Conservation (phyloP, 2,113 vertebrate species). For the Cyprinodon tularosa region DNA sequence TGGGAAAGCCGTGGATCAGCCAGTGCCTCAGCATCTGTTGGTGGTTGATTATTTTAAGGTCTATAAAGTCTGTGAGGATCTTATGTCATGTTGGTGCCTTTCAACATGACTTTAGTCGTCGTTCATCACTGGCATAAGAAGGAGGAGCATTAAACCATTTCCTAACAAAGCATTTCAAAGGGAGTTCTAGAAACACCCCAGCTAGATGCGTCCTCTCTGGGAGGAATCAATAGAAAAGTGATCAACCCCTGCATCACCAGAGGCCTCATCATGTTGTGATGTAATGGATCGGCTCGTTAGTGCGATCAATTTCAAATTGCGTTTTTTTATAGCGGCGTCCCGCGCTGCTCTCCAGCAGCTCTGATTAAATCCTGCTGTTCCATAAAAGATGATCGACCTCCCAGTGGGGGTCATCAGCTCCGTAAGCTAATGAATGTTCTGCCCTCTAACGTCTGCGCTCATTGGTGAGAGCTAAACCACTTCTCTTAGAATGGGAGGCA, state of each 20-base stretch:
- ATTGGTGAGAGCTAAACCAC: not conserved
- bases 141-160: not conserved
- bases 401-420: no score
- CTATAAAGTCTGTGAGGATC: no score
- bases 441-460: no score
- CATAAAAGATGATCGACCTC: not conserved
- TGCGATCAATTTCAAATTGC: constrained; percentile 33
- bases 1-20: no score
- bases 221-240: constrained; percentile 15
- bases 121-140: no score
- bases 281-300: constrained; percentile 1
- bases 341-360: constrained; percentile 28
- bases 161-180: not conserved
- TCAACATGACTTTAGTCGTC: no score
- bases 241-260: constrained; percentile 5
- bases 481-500: not conserved
- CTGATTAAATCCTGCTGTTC: constrained; percentile 21
- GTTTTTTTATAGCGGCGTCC: constrained; percentile 24
- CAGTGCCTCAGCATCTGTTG: no score
- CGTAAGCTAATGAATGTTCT: no score
- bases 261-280: constrained; percentile 16
- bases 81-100: no score
- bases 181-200: not conserved
- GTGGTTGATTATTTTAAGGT: no score
- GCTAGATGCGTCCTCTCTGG: not conserved